These are phyloP conservation scores for Distichodus sexfasciatus DNA, from an alignment of 2,797 vertebrate species.

Conservation along the genomic window DNA sequence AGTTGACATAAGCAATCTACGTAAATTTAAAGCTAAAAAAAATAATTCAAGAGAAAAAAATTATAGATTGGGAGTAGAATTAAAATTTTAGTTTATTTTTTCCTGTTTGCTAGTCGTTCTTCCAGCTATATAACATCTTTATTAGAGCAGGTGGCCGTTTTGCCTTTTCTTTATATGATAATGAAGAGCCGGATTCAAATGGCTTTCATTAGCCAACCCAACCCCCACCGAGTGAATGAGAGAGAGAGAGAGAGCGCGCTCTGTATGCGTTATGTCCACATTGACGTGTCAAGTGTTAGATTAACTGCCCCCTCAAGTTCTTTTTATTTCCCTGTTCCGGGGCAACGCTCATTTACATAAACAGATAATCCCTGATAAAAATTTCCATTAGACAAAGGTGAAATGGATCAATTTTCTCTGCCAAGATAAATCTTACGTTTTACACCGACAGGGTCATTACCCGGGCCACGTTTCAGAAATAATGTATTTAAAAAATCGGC, in stretches of 20 bases:
- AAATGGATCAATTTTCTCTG: constrained; percentile 99
- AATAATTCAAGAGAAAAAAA: not conserved
- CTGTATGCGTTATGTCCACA: constrained; percentile 67
- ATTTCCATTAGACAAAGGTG: constrained; percentile 99
- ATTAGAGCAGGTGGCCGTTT: constrained; percentile 11
- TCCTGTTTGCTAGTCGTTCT: not conserved
- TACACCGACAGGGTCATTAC: constrained; percentile 98
- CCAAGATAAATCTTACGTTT: constrained; percentile 99
- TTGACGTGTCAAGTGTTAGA: constrained; percentile 87
- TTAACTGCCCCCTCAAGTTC: constrained; percentile 90
- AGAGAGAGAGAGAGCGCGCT: constrained; percentile 39
- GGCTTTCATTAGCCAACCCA: constrained; percentile 26
- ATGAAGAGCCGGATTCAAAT: constrained; percentile 38
- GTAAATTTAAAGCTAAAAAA: not conserved
- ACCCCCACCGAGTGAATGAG: constrained; percentile 26
- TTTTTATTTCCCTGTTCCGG: constrained; percentile 78
- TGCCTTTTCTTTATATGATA: constrained; percentile 39
- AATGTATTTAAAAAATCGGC: constrained; percentile 95
- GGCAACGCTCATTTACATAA: constrained; percentile 98
- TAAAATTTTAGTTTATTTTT: not conserved
- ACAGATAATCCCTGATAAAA: constrained; percentile 99
- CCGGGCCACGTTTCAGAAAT: constrained; percentile 96
- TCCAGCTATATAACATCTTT: constrained; percentile 21
- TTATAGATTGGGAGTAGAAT: not conserved
- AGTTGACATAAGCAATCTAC: not conserved